Evolutionary conservation across 1,140 invertebrate genomes (phyloP).

Genomic region (Drosophila melanica): DNA sequence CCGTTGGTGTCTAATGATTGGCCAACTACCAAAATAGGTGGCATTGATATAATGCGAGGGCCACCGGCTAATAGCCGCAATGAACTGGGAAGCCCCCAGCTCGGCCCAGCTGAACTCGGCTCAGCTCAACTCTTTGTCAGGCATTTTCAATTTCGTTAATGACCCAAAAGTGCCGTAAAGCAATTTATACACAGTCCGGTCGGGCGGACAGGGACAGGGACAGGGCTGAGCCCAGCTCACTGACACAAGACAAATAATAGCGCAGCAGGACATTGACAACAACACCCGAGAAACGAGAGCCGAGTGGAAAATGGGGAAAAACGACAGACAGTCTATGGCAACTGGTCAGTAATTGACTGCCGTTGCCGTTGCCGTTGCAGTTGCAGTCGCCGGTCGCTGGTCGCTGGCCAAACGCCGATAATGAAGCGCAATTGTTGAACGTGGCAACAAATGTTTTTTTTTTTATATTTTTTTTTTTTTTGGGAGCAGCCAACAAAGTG

Average conservation of each 20-base stretch:
- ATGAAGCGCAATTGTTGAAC: conserved; percentile 71
- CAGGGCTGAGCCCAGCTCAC: conserved; percentile 38
- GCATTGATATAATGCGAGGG: conserved; percentile 64
- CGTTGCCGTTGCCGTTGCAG: conserved; percentile 7
- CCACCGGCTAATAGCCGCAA: conserved; percentile 9
- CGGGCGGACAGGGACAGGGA: neutral
- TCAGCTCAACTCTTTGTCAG: conserved; percentile 48
- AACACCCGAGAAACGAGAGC: conserved; percentile 58
- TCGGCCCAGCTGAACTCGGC: neutral
- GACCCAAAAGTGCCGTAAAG: conserved; percentile 82
- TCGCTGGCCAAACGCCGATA: conserved; percentile 66
- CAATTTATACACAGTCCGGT: conserved; percentile 66
- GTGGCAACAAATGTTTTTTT: conserved; percentile 50
- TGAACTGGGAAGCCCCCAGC: conserved; percentile 1
- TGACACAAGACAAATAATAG: conserved; percentile 83
- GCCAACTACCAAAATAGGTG: conserved; percentile 70
- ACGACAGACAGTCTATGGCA: conserved; percentile 26
- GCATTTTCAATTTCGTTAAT: conserved; percentile 83
- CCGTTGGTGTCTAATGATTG: conserved; percentile 64
- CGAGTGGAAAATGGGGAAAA: conserved; percentile 19
- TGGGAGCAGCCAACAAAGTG: conserved; percentile 33
- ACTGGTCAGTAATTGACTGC: conserved; percentile 51
- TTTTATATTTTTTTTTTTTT: conserved; percentile 3
- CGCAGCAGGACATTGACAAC: conserved; percentile 83
- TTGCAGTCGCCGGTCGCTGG: conserved; percentile 47